A percentile compares a stretch with the other conserved stretches of the same genome.
Evolutionary conservation across 2,888 invertebrate genomes (phyloP).

Genomic region (Suillia variegata): DNA sequence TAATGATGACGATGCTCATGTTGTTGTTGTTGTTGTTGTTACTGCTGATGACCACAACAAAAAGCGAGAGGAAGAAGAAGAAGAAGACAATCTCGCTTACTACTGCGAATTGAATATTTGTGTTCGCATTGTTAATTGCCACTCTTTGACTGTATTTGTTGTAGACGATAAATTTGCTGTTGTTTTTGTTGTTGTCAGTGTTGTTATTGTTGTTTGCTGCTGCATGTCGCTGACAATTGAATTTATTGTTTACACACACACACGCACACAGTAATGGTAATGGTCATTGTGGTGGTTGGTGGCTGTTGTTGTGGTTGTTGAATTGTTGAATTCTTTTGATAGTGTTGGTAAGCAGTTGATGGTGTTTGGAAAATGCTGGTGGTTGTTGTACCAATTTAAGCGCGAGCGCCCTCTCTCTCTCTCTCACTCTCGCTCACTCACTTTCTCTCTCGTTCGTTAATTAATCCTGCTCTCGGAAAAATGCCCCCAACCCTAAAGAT

Average conservation of each 20-base stretch:
- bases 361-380: too few species aligned
- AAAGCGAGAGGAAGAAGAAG: not conserved
- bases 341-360: too few species aligned
- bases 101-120: conserved; percentile 30
- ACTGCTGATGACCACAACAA: conserved; percentile 16
- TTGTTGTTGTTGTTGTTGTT: conserved; percentile 39
- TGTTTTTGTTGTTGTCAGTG: not conserved
- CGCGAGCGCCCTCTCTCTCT: not conserved
- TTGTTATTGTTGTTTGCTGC: not conserved
- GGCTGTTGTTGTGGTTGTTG: too few species aligned
- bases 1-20: conserved; percentile 22
- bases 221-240: conserved; percentile 21
- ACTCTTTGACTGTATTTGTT: not conserved
- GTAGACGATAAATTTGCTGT: not conserved
- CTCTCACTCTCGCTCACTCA: conserved; percentile 26
- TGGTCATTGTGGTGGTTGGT: too few species aligned
- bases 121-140: conserved; percentile 49
- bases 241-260: conserved; percentile 8
- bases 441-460: conserved; percentile 33
- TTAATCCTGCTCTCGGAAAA: conserved; percentile 35
- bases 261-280: not conserved
- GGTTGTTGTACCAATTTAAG: too few species aligned
- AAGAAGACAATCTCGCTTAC: conserved; percentile 1
- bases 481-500: too few species aligned
- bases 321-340: too few species aligned